Percentiles rank a stretch among this genome's conserved stretches.
These are phyloP conservation scores for Cetoscarus ocellatus DNA, from an alignment of 2,797 vertebrate species.

Conservation along the genomic window DNA sequence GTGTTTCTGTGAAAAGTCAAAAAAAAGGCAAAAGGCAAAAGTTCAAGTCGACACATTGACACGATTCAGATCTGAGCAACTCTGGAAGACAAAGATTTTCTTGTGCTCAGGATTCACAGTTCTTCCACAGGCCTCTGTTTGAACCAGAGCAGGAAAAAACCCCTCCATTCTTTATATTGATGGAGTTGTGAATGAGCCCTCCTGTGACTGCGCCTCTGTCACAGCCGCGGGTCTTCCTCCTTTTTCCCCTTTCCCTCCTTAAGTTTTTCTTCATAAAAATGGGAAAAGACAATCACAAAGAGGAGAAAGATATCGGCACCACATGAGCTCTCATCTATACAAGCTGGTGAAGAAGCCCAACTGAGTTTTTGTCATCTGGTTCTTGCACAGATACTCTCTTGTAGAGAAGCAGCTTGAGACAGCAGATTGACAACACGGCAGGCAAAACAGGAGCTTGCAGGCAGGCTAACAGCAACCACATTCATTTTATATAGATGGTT, in stretches of 20 bases:
- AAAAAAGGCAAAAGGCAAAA: conserved; percentile 38
- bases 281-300: conserved; percentile 63
- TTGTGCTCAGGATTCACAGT: conserved; percentile 42
- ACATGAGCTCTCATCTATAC: conserved; percentile 64
- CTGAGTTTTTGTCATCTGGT: conserved; percentile 72
- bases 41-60: conserved; percentile 56
- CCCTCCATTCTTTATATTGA: conserved; percentile 62
- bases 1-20: conserved; percentile 4
- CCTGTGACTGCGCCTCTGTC: conserved; percentile 51
- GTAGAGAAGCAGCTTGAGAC: conserved; percentile 48
- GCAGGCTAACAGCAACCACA: conserved; percentile 1
- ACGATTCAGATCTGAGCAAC: conserved; percentile 52
- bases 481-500: conserved; percentile 9
- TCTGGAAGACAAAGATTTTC: conserved; percentile 55
- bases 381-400: conserved; percentile 55
- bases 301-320: conserved; percentile 65
- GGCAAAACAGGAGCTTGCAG: conserved; percentile 2
- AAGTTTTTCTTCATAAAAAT: conserved; percentile 52
- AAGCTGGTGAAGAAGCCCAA: conserved; percentile 59
- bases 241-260: conserved; percentile 36
- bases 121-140: conserved; percentile 36
- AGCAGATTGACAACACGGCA: conserved; percentile 40
- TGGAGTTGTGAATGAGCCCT: conserved; percentile 62
- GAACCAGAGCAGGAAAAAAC: conserved; percentile 37
- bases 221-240: conserved; percentile 41